Evolutionary conservation across 2,113 vertebrate genomes (phyloP), one percentile per base, ranked within the genome.

Genomic region (Archilochus colubris): DNA sequence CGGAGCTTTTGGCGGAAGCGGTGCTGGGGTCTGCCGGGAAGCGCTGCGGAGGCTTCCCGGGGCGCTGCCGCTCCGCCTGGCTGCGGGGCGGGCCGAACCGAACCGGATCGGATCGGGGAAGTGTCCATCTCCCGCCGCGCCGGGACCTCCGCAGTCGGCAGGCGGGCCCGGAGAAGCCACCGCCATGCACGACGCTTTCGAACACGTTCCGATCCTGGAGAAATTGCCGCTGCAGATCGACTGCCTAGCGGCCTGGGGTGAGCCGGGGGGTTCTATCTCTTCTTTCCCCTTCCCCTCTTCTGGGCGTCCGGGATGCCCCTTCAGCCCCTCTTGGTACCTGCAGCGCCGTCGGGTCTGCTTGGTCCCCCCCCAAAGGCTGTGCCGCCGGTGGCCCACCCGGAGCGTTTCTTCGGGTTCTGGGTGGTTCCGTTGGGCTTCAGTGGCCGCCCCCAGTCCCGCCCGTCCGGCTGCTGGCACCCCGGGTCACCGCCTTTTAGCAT

Each of bases 141-240:
- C 11, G 38, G 38, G 38, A 33, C 7, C 33, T 33, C 33, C 33
- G 33, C 9, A 9, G 12, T 40, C 38, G 38, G 38, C 28, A 12
- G 62, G 30, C 4, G 23, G 43, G 17, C 21, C 30, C 7, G 19
- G 43, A 27, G 69, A 43, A 73, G 70, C 48, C 4, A 96, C 88
- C 96, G 96, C 92, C 85, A 99, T 99, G 99, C 99, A 99, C 67
- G 99, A 99, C 98, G 99, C 99, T 6, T 99, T 99, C 74, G 99
- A 99, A 91, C 96, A 98, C 10, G 98, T 99, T 46, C 98, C 98
- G 36, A 99, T 99, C 86, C 81, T 99, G 97, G 99, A 99, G 92
- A 99, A 99, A 92, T 98, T 99, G 89, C 99, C 99, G 58, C 98
- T 99, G 62, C 99, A 99, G 96, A 99, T 99, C 58, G 99, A 99